Evolutionary conservation across 2,113 vertebrate species (phyloP), one percentile per base, ranked within the genome.

Genomic region (Hypanus sabinus): DNA sequence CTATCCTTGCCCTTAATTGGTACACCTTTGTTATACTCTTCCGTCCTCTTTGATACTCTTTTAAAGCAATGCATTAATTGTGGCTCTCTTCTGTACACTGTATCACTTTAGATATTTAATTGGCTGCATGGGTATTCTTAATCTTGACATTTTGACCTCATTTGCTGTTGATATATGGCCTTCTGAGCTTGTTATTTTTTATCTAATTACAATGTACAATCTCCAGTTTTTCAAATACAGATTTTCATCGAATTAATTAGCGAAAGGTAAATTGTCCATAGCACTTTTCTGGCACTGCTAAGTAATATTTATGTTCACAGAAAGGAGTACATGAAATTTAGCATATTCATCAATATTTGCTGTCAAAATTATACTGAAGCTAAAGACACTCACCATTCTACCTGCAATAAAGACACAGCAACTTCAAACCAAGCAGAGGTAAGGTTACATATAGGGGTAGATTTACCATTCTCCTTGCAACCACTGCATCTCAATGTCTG

Each of bases 141-240:
- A 60, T 36, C 60, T 9, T 27, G 60, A 33, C n/a, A 62, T 68
- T 90, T 68, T 90, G 87, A 68, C 87, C 60, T 91, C 62, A 91
- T 36, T 91, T 70, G n/a, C 18, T 91, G 62, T 22, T 57, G 81
- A 27, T 11, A 85, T 85, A 27, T 57, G 55, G 7, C 55, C 57
- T 57, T 85, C 81, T 57, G 9, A 85, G 81, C 81, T 83, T 46
- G 38, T 83, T 83, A 81, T 81, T 81, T 81, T 33, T 80, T 24
- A 46, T 46, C 79, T 46, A 85, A 85, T 60, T 57, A 85, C 27
- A 12, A 85, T 57, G 24, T 30, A 60, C 38, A 9, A 27, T 85
- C 57, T 85, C 6, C 24, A 30, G 55, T 60, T 27, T 46, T 55
- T 85, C 81, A 85, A 57, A 22, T 46, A 83, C 80, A 46, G 7